Base-by-base conservation (phyloP, 2,888 invertebrate genomes). In the Clunio marinus region DNA sequence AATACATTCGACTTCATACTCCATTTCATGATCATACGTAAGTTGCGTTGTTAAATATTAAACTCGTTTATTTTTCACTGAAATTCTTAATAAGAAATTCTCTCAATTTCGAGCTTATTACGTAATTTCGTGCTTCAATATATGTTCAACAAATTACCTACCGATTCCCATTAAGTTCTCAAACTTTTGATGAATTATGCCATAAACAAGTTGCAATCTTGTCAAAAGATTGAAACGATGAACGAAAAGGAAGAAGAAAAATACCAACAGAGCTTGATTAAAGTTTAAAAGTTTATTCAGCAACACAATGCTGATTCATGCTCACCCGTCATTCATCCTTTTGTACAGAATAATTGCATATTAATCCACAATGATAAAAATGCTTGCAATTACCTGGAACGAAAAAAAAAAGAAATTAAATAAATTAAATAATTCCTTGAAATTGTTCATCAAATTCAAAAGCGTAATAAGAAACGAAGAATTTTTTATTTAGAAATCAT, bases 371-470 rank as follows among this genome's bases (percentile, higher is more conserved):
- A 65, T 17, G 32, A 17, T 24, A 59, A 35, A 28, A 15, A 66
- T 27, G 25, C 22, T 41, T n/a, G 25, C 32, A 66, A 55, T 66
- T 66, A 66, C 66, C 66, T 66, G 55, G 8, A 62, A 66, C 24
- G 28, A 55, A 32, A 55, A 66, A 35, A 55, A 51, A 15, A 35
- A 24, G n/a, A 63, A 7, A 57, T 41, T 7, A 60, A 62, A 17
- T 20, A 10, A 37, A 45, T 62, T 32, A 37, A 62, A 17, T 62
- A 63, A 45, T 63, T 27, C 27, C 45, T 32, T 59, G 59, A 59
- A 59, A 59, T 59, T 35, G 27, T 27, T 57, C 7, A 13, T 3
- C 51, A 22, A 20, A 51, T n/a, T n/a, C n/a, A 51, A 8, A 22
- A 51, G 51, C 7, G 20, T 51, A 51, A 51, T 22, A 22, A 22